These are phyloP conservation scores for Phlogophora meticulosa DNA, from an alignment of 2,888 invertebrate species.

Conservation along the genomic window DNA sequence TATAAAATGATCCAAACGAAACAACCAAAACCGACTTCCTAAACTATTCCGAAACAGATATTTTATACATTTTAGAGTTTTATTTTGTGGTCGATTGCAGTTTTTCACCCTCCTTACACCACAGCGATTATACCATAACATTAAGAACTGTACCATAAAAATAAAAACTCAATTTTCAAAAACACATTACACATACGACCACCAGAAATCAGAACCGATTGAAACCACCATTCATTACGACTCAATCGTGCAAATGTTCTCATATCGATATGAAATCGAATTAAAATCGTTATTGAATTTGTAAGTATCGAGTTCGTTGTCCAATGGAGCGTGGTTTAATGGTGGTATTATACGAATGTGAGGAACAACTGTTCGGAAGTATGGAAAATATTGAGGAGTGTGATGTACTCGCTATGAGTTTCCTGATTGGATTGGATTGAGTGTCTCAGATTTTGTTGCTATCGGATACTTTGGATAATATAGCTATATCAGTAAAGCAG, in stretches of 20 bases:
- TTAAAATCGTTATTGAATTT: conserved; percentile 81
- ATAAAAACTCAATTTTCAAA: conserved; percentile 57
- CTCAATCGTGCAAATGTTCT: conserved; percentile 71
- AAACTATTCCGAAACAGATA: too few relatives aligned
- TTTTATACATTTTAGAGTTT: too few relatives aligned
- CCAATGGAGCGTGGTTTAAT: conserved; percentile 76
- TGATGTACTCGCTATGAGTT: conserved; percentile 37
- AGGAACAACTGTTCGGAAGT: conserved; percentile 75
- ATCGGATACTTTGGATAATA: not conserved
- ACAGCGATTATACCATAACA: not conserved
- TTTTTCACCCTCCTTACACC: too few relatives aligned
- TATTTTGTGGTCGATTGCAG: too few relatives aligned
- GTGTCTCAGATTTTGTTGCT: conserved; percentile 10
- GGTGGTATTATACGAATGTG: conserved; percentile 79
- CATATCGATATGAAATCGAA: conserved; percentile 82
- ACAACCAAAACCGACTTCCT: too few relatives aligned
- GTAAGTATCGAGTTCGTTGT: conserved; percentile 71
- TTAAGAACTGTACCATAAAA: conserved; percentile 35
- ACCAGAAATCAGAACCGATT: conserved; percentile 69
- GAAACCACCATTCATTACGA: conserved; percentile 69
- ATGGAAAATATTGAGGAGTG: conserved; percentile 56
- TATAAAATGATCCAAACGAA: too few relatives aligned
- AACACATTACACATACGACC: conserved; percentile 51
- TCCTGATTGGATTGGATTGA: conserved; percentile 52
- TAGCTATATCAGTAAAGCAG: too few relatives aligned